Base-by-base conservation (phyloP, 2,113 vertebrate species). In the Passer domesticus region DNA sequence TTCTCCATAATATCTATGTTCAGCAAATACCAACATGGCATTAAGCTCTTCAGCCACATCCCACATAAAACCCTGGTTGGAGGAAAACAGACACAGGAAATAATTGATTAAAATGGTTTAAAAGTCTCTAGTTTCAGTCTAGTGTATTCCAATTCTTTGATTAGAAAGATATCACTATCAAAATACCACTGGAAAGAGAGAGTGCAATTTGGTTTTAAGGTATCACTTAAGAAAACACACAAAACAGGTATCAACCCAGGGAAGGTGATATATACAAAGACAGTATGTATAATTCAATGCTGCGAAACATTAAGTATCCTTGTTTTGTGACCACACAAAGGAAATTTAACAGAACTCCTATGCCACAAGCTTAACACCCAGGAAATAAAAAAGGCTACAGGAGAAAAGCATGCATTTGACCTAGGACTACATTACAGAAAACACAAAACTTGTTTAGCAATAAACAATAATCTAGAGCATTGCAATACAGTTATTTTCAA, bases 1-100 rank as follows among this genome's bases (percentile, higher is more conserved):
- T 68, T 99, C 98, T 89, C 99, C 99, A 76, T 99, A 99, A 95
- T 99, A 99, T 41, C 99, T 98, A 74, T 99, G 99, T 81, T 99
- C 99, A 75, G 99, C 99, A 98, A 99, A 99, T 37, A 99, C 98
- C 96, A 99, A 96, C 98, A 99, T 98, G 83, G 99, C 99, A 55
- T 98, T 98, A 82, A 99, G 94, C 73, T 99, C 98, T 97, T 98
- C 98, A 10, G 99, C 99, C 64, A 98, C 94, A 81, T 99, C 98
- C 99, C 99, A 99, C 99, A 99, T 99, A 97, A 99, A 99, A 53
- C 99, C 99, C 99, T 99, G 67, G 15, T 68, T 41, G 31, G 28
- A 58, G 10, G 11, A 90, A 94, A 94, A 70, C 3, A 68, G 31
- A 37, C 8, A 52, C 11, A 31, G 30, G 59, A 83, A 46, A 21